Evolutionary conservation across 2,113 vertebrate species (phyloP).

Genomic region (Rattus rattus): DNA sequence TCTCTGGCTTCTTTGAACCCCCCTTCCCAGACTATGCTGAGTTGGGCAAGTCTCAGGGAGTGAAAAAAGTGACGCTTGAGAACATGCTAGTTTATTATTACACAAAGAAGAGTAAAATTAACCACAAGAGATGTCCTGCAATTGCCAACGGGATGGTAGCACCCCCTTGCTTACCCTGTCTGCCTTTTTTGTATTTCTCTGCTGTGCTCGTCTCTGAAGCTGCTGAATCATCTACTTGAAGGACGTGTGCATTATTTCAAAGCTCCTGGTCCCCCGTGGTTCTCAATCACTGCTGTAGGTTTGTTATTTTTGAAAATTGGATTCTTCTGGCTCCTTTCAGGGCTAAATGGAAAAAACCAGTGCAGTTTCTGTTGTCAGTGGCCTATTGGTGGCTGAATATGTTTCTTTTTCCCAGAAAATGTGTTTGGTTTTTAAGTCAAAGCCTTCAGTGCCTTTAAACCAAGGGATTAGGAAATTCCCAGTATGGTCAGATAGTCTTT

Average conservation of each 20-base stretch:
- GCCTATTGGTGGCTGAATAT: conserved; percentile 3
- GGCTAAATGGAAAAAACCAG: conserved; percentile 13
- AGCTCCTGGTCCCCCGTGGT: neutral
- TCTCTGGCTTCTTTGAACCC: conserved; percentile 57
- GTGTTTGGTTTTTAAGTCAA: conserved; percentile 34
- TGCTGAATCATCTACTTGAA: conserved; percentile 49
- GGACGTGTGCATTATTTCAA: neutral
- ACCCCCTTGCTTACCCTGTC: conserved; percentile 45
- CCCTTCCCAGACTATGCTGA: conserved; percentile 68
- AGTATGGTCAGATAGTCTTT: neutral
- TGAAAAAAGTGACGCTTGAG: conserved; percentile 71
- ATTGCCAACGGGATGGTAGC: neutral
- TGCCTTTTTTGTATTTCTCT: conserved; percentile 55
- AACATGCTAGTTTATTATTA: conserved; percentile 80
- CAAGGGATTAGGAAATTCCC: neutral
- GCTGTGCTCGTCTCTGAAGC: neutral
- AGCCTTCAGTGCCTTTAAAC: conserved; percentile 1
- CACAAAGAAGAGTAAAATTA: conserved; percentile 74
- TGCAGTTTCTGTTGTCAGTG: conserved; percentile 6
- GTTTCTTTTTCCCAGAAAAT: conserved; percentile 46
- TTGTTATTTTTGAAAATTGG: conserved; percentile 35
- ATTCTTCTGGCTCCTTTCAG: conserved; percentile 20
- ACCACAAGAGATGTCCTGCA: conserved; percentile 30
- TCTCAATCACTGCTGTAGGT: neutral
- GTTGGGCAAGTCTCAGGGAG: conserved; percentile 60